Percentiles rank a stretch among this genome's conserved stretches.
Evolutionary conservation across 2,888 invertebrate genomes (phyloP).

Genomic region (Caenorhabditis uteleia): DNA sequence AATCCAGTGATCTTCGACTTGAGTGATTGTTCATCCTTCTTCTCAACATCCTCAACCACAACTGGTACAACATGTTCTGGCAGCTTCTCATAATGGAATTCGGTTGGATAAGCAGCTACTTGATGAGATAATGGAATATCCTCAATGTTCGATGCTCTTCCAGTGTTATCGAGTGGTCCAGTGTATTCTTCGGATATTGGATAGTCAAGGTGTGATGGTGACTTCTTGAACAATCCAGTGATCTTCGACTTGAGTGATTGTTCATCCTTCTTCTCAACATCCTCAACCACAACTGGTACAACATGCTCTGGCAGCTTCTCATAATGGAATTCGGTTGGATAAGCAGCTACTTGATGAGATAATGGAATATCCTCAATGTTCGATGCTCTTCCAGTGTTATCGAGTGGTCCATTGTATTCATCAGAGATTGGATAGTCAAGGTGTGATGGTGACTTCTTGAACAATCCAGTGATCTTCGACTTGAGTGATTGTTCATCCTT

Average conservation of each 20-base stretch:
- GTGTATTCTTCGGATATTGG: slow-evolving; percentile 32
- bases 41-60: slow-evolving; percentile 12
- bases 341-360: slow-evolving; percentile 22
- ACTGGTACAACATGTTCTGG: slow-evolving; percentile 15
- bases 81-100: slow-evolving; percentile 20
- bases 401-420: slow-evolving; percentile 13
- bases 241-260: slow-evolving; percentile 27
- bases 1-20: slow-evolving; percentile 34
- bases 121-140: slow-evolving; percentile 38
- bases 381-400: slow-evolving; percentile 6
- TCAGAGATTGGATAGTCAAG: slow-evolving; percentile 21
- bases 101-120: slow-evolving; percentile 42
- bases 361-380: slow-evolving; percentile 36
- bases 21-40: slow-evolving; percentile 10
- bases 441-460: slow-evolving; percentile 23
- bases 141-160: slow-evolving; percentile 34
- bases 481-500: slow-evolving; percentile 15
- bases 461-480: slow-evolving; percentile 23
- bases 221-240: slow-evolving; percentile 47
- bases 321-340: slow-evolving; percentile 32
- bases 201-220: slow-evolving; percentile 41
- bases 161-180: slow-evolving; percentile 23
- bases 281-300: slow-evolving; percentile 10
- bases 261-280: slow-evolving; percentile 15
- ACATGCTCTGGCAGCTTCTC: slow-evolving; percentile 11